These are phyloP conservation scores for Myopa tessellatipennis DNA, from an alignment of 2,888 invertebrate species.

Conservation along the genomic window DNA sequence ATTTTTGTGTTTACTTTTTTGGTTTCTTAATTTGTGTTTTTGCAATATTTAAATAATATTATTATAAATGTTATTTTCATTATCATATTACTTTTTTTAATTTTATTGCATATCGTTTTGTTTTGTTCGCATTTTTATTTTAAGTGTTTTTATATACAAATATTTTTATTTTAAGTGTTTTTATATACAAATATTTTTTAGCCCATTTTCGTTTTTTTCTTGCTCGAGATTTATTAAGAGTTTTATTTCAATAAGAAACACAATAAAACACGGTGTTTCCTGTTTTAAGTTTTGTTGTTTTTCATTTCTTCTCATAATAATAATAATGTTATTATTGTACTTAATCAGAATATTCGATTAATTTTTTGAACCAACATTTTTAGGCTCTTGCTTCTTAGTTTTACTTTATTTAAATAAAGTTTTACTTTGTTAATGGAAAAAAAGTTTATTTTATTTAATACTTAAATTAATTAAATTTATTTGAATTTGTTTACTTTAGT, in stretches of 20 bases:
- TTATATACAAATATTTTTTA: constrained; percentile 41
- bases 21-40: constrained; percentile 38
- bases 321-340: constrained; percentile 20
- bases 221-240: background rate
- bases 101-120: background rate
- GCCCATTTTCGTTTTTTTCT: background rate
- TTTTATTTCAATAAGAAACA: too few relatives aligned
- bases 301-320: constrained; percentile 1
- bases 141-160: constrained; percentile 11
- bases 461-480: constrained; percentile 38
- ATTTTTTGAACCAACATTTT: too few relatives aligned
- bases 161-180: background rate
- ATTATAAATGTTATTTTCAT: constrained; percentile 39
- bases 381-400: too few relatives aligned
- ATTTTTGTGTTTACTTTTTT: constrained; percentile 34
- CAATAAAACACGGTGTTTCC: too few relatives aligned
- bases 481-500: too few relatives aligned
- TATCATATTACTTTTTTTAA: constrained; percentile 13
- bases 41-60: constrained; percentile 40
- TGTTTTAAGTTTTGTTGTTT: background rate
- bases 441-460: constrained; percentile 15
- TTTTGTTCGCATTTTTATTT: background rate
- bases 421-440: too few relatives aligned
- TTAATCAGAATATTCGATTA: too few relatives aligned
- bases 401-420: too few relatives aligned